phyloP scores from a whole-genome alignment of 2,888 invertebrate species.

The Tenthredo notha region DNA sequence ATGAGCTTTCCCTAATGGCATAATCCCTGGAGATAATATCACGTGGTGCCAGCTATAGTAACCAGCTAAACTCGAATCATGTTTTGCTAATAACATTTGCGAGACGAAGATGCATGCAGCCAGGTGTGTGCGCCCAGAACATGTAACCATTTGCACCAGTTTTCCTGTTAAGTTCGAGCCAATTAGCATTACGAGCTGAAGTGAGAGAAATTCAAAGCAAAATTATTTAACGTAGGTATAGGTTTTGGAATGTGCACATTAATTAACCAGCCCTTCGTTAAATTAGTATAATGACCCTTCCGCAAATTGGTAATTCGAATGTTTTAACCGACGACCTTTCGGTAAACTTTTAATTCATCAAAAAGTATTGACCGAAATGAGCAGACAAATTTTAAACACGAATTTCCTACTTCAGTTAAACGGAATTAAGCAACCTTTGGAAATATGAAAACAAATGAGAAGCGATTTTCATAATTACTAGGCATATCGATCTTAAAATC shows the following conservation, averaged over 20 bases:
- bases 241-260: background rate
- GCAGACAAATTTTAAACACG: background rate
- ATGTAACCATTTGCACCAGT: background rate
- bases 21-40: slow-evolving; percentile 64
- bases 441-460: background rate
- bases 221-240: background rate
- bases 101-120: slow-evolving; percentile 5
- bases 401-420: background rate
- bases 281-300: slow-evolving; percentile 17
- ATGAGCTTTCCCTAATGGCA: slow-evolving; percentile 65
- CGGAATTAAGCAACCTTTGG: background rate
- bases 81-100: slow-evolving; percentile 54
- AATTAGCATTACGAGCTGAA: slow-evolving; percentile 18
- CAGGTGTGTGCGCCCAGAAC: background rate
- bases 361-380: background rate
- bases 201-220: background rate
- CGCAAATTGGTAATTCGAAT: background rate
- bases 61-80: slow-evolving; percentile 58
- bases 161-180: slow-evolving; percentile 1
- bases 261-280: slow-evolving; percentile 18
- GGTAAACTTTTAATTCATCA: slow-evolving; percentile 21
- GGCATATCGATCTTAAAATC: background rate
- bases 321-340: background rate
- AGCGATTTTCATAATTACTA: background rate
- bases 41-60: background rate